A percentile compares a stretch with the other conserved stretches of the same genome.
Evolutionary conservation across 2,888 invertebrate genomes (phyloP).

Genomic region (Dastarcus helophoroides): DNA sequence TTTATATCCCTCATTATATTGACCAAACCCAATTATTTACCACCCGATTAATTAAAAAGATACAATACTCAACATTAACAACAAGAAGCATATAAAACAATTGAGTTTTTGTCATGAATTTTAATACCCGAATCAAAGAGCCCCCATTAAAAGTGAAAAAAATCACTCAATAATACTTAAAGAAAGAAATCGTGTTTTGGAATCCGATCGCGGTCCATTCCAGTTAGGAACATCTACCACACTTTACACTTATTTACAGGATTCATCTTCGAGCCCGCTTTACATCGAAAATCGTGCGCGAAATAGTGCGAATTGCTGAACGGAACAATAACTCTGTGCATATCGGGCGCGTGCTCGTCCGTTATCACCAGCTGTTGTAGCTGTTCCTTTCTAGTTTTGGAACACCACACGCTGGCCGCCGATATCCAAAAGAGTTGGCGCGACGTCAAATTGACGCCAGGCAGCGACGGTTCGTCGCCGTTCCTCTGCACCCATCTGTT

Average conservation of each 20-base stretch:
- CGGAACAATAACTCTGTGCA: conserved; percentile 49
- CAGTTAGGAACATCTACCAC: conserved; percentile 46
- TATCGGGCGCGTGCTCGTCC: conserved; percentile 38
- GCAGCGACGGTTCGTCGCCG: conserved; percentile 28
- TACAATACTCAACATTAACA: neutral
- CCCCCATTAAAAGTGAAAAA: neutral
- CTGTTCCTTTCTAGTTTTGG: conserved; percentile 31
- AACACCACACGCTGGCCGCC: conserved; percentile 51
- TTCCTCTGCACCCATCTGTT: conserved; percentile 29
- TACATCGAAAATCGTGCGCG: conserved; percentile 49
- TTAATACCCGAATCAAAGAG: too few species aligned
- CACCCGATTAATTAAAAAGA: neutral
- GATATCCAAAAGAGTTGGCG: conserved; percentile 48
- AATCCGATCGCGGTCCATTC: neutral
- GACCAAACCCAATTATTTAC: too few species aligned
- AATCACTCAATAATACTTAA: neutral
- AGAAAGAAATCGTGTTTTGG: neutral
- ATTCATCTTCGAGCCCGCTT: conserved; percentile 47
- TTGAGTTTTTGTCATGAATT: too few species aligned
- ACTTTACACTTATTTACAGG: conserved; percentile 49
- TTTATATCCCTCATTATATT: too few species aligned
- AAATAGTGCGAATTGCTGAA: conserved; percentile 49
- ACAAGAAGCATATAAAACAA: too few species aligned
- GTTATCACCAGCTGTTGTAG: conserved; percentile 30
- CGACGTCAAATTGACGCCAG: conserved; percentile 32